Percentiles rank a stretch among this genome's conserved stretches.
Evolutionary conservation across 2,113 vertebrate genomes (phyloP).

Genomic region (Collichthys lucidus): DNA sequence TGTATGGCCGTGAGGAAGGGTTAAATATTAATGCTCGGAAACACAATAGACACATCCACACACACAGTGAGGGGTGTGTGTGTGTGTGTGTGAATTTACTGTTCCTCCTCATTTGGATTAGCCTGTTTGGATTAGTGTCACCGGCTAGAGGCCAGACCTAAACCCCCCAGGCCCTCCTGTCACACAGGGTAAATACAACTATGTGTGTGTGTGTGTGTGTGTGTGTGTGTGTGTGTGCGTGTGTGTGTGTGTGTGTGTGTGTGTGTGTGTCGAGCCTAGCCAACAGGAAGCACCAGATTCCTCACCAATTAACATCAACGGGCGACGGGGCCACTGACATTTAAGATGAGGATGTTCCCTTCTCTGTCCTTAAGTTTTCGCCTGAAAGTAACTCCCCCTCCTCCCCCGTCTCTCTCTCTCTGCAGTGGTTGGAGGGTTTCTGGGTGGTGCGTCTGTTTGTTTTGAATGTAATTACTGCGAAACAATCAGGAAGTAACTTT

Average conservation of each 20-base stretch:
- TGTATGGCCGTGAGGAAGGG: constrained; percentile 6
- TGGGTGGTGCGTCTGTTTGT: too few species aligned
- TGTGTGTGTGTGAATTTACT: constrained; percentile 48
- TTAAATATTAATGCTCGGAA: constrained; percentile 54
- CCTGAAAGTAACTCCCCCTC: constrained; percentile 10
- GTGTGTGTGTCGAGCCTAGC: constrained; percentile 17
- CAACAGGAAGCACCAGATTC: constrained; percentile 75
- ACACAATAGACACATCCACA: background rate
- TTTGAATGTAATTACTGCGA: too few species aligned
- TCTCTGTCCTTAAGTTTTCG: constrained; percentile 48
- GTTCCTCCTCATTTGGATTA: constrained; percentile 74
- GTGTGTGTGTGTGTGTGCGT: constrained; percentile 12
- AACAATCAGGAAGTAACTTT: too few species aligned
- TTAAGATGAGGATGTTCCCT: constrained; percentile 56
- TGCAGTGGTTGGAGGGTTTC: too few species aligned
- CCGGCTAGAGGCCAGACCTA: constrained; percentile 68
- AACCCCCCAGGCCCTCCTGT: constrained; percentile 63
- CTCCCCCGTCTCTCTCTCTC: background rate
- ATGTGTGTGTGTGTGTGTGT: too few species aligned
- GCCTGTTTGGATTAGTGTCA: constrained; percentile 81
- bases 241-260: constrained; percentile 27
- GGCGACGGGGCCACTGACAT: constrained; percentile 65
- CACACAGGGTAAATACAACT: constrained; percentile 67
- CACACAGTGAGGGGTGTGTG: constrained; percentile 14
- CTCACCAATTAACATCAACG: constrained; percentile 68